Evolutionary conservation across 2,113 vertebrate genomes (phyloP).

Genomic region (human): DNA sequence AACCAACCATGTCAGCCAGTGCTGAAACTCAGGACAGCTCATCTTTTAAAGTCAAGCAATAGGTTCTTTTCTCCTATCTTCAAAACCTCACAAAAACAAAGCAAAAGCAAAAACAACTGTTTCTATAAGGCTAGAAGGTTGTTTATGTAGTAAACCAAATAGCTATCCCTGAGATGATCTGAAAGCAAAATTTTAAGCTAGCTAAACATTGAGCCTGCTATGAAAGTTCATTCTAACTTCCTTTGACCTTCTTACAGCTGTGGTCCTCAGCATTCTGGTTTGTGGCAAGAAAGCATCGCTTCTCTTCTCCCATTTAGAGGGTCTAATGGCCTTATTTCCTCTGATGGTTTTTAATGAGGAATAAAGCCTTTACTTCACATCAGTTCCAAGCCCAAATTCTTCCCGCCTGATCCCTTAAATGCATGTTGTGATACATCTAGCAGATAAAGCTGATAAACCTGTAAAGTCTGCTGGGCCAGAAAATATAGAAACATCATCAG

Average conservation of each 20-base stretch:
- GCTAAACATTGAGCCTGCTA: constrained; percentile 6
- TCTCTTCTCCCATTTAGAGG: neutral
- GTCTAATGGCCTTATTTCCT: constrained; percentile 23
- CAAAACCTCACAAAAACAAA: neutral
- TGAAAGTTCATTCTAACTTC: constrained; percentile 65
- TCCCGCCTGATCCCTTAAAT: neutral
- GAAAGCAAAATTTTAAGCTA: constrained; percentile 64
- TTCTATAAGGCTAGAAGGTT: neutral
- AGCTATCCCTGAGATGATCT: constrained; percentile 13
- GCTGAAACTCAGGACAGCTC: neutral
- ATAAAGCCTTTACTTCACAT: neutral
- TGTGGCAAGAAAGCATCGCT: constrained; percentile 37
- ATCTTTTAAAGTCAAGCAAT: neutral
- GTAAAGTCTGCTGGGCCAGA: neutral
- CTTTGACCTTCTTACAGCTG: constrained; percentile 51
- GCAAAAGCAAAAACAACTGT: neutral
- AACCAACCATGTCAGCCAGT: neutral
- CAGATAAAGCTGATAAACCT: neutral
- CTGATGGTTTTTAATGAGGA: neutral
- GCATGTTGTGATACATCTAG: neutral
- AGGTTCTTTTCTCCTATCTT: neutral
- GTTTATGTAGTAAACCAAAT: neutral
- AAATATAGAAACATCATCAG: neutral
- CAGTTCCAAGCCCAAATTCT: neutral
- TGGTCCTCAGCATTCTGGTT: constrained; percentile 68